Base-by-base conservation (phyloP, 1,140 invertebrate genomes). In the Lycorma delicatula region DNA sequence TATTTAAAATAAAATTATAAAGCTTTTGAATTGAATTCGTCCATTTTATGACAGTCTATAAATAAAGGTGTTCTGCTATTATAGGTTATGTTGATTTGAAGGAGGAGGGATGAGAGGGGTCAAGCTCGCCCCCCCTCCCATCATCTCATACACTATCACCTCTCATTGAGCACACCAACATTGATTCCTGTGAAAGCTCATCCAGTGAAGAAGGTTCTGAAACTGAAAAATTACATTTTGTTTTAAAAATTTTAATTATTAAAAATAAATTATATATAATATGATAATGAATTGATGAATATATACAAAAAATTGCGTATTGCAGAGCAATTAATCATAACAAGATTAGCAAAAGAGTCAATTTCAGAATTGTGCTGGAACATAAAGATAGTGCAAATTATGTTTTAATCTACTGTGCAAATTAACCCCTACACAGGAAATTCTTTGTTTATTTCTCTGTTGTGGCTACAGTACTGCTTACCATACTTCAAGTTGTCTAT, bases 141-240 rank as follows among this genome's bases (percentile, higher is more conserved):
- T 64, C 63, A 28, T 67, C 66, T 66, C 61, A 67, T 66, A 59
- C 65, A 5, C 57, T 60, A 55, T 68, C 65, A 5, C 66, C 61
- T 55, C 63, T 25, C 60, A 69, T 60, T 1, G 64, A 60, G 59
- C 66, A 69, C 60, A 67, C 57, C 68, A 88, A 81, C 63, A 84
- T 82, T 11, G 86, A 88, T 66, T 89, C 86, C 69, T 88, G 85
- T 6, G 86, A 88, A 12, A 88, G 72, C 67, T 89, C 86, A 74
- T 88, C 86, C 77, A 88, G 80, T 50, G 85, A 86, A 63, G 85
- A 87, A 59, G 74, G 68, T 61, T 77, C 75, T n/a, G 84, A 86
- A 68, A 86, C 85, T 84, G 76, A 68, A 80, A n/a, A 80, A 73
- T 20, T 18, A 50, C 22, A 47, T 26, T 13, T 44, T n/a, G 13